These are phyloP conservation scores for Bradypus variegatus DNA, from an alignment of 2,797 vertebrate genomes.

Conservation along the genomic window DNA sequence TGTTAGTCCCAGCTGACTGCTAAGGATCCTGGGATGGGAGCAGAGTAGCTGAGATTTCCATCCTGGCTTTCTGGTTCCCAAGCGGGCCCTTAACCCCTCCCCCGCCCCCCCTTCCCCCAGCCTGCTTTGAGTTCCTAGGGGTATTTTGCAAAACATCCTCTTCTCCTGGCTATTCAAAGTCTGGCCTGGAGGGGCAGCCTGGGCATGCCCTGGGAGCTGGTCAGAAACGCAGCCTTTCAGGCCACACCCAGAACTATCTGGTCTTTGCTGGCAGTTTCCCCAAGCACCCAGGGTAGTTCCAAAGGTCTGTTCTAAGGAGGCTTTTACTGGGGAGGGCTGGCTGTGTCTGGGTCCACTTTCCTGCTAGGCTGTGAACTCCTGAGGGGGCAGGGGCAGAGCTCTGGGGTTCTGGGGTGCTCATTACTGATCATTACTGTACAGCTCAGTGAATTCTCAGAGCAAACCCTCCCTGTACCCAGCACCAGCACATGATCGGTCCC, in stretches of 20 bases:
- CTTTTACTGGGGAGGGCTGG: background rate
- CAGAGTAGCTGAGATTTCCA: no score
- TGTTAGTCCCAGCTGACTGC: no score
- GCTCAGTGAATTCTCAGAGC: no score
- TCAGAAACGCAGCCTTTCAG: background rate
- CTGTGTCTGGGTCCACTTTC: fast-evolving
- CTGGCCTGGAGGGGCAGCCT: background rate
- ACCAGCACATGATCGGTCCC: no score
- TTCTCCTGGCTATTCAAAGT: background rate
- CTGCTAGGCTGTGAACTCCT: background rate
- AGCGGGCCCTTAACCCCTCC: fast-evolving
- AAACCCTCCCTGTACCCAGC: no score
- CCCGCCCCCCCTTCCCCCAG: background rate
- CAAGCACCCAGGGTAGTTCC: no score
- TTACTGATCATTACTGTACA: no score
- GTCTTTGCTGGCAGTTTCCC: background rate
- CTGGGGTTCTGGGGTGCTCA: background rate
- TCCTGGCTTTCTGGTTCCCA: background rate
- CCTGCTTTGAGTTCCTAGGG: fast-evolving
- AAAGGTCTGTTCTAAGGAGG: fast-evolving
- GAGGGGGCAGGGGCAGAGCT: background rate
- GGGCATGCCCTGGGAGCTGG: background rate
- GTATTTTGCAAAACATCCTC: fast-evolving
- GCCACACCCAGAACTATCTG: background rate
- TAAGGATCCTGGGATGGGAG: no score